Percentiles rank a stretch among this genome's conserved stretches.
Conservation (phyloP, 2,113 vertebrate species). For the Alosa alosa region DNA sequence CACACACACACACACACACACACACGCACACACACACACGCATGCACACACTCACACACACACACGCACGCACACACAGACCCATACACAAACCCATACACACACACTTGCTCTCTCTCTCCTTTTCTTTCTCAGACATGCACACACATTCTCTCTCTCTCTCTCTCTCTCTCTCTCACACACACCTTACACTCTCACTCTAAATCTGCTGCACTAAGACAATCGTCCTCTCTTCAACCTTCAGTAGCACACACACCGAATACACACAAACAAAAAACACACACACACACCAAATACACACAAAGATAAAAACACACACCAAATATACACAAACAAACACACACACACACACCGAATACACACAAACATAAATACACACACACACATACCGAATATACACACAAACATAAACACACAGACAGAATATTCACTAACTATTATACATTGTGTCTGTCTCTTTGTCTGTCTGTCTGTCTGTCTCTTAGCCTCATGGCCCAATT, state of each 20-base stretch:
- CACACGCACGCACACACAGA: slow-evolving; percentile 17
- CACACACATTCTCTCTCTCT: no score
- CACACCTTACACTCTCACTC: not conserved
- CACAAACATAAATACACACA: no score
- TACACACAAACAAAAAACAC: not conserved
- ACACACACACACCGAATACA: no score
- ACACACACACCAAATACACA: not conserved
- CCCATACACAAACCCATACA: no score
- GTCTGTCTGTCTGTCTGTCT: not conserved
- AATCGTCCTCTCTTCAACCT: slow-evolving; percentile 52
- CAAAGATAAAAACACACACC: slow-evolving; percentile 6
- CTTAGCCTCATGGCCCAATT: no score
- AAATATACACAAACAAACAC: not conserved
- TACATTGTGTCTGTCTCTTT: not conserved
- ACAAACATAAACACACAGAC: no score
- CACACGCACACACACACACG: not conserved
- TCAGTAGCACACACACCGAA: not conserved
- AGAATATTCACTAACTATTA: no score
- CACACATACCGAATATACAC: no score
- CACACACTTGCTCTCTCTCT: no score
- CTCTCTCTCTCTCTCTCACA: not conserved
- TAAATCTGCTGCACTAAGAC: not conserved
- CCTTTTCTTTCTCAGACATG: no score
- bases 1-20: slow-evolving; percentile 17
- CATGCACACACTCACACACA: no score